phyloP scores from a whole-genome alignment of 2,113 vertebrate genomes.

The Xenus cinereus region DNA sequence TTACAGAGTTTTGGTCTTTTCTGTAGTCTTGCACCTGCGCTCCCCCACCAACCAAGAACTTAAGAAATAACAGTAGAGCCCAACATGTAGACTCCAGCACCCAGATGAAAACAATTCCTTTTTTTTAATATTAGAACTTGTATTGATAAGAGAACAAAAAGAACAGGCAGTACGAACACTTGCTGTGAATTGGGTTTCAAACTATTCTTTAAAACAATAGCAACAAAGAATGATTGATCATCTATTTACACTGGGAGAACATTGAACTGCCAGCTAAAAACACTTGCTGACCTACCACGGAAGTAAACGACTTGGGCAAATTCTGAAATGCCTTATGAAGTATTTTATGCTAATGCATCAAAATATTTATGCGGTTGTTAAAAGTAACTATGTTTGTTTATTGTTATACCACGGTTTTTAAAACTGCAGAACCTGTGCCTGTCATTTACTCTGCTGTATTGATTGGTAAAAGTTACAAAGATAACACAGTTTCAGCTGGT shows the following conservation, averaged over 20 bases:
- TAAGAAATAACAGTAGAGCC: neutral
- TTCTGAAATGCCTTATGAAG: neutral
- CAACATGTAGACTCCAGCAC: neutral
- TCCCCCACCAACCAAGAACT: neutral
- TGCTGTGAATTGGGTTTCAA: neutral
- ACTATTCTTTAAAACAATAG: conserved; percentile 53
- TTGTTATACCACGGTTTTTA: neutral
- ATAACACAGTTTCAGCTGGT: conserved; percentile 52
- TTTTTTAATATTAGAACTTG: neutral
- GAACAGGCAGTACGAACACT: conserved; percentile 31
- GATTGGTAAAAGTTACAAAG: conserved; percentile 37
- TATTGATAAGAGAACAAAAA: conserved; percentile 34
- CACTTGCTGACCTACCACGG: neutral
- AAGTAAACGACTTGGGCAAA: neutral
- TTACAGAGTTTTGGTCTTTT: neutral
- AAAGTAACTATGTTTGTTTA: neutral
- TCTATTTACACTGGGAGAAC: conserved; percentile 27
- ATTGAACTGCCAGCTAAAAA: neutral
- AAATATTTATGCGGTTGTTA: conserved; percentile 13
- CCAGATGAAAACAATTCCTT: conserved; percentile 15
- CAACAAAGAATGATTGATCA: conserved; percentile 48
- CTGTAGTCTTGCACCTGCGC: neutral
- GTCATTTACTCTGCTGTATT: neutral
- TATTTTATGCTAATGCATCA: neutral
- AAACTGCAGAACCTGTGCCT: neutral